A percentile compares a stretch with the other conserved stretches of the same genome.
These are phyloP conservation scores for Sebastes reedi DNA, from an alignment of 2,797 vertebrate genomes.

Conservation along the genomic window DNA sequence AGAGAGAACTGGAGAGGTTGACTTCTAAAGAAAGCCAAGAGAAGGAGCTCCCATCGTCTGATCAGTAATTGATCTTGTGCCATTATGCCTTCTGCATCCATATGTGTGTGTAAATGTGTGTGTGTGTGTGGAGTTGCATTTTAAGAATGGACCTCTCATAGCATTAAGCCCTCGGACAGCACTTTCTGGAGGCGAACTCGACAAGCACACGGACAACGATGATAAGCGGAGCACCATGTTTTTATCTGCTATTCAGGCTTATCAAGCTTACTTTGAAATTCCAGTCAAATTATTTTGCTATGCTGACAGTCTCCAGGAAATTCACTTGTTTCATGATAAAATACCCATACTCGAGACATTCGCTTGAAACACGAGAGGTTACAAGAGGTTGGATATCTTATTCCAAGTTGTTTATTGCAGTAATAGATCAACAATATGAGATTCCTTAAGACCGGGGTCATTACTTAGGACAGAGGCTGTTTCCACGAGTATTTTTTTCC, in stretches of 20 bases:
- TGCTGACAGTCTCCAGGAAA: constrained; percentile 33
- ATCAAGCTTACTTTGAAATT: constrained; percentile 35
- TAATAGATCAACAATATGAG: not conserved
- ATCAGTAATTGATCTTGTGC: constrained; percentile 66
- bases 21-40: constrained; percentile 60
- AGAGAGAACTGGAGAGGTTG: constrained; percentile 51
- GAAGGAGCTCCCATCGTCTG: constrained; percentile 54
- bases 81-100: constrained; percentile 39
- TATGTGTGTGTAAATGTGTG: constrained; percentile 21
- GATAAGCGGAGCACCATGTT: constrained; percentile 42
- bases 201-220: constrained; percentile 16
- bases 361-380: not conserved
- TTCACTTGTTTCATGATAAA: constrained; percentile 10
- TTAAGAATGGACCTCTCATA: constrained; percentile 28
- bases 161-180: constrained; percentile 25
- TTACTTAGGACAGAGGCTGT: not conserved
- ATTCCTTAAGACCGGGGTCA: not conserved
- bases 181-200: constrained; percentile 26
- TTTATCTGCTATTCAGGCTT: constrained; percentile 35
- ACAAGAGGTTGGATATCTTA: not conserved
- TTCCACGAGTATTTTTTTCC: not conserved
- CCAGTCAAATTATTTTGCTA: constrained; percentile 39
- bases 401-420: not conserved
- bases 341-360: not conserved
- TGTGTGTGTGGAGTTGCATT: constrained; percentile 2